Evolutionary conservation across 2,888 invertebrate species (phyloP), one percentile per base, ranked within the genome.

Genomic region (Eupeodes luniger): DNA sequence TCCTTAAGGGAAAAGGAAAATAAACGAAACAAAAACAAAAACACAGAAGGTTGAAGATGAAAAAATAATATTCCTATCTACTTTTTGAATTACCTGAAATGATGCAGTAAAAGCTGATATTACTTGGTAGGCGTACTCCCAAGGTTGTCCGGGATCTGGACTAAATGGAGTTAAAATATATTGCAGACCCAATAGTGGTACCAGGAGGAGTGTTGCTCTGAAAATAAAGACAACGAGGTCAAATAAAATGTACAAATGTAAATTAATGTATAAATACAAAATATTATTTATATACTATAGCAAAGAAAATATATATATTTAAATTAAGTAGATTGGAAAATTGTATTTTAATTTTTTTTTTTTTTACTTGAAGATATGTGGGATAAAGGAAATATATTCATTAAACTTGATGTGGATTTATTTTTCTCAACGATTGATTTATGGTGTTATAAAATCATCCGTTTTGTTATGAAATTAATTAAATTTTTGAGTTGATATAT

Each of bases 171-270:
- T 97, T 89, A 98, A 95, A 91, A 98, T 95, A 93, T 97, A 98
- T 94, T 98, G 98, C 76, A 98, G 95, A 1, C 98, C 99, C 84
- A 99, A 94, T 90, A 99, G 95, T 44, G 99, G 99, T 83, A 98
- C 97, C 92, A 99, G 95, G 90, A 99, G 95, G 91, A 98, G 94
- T 0, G 98, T 98, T 72, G 98, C 99, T 91, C 97, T 96, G 91
- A 61, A 93, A 44, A 70, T 14, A n/a, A 40, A 11, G n/a, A 36
- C 27, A 27, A 2, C 40, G 40, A 59, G 7, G 14, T 59, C 3
- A 14, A 6, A 27, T 27, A 27, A 27, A 27, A 27, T 27, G 27
- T 27, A 57, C 11, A 12, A n/a, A 40, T 40, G 40, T 40, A 40
- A 40, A 40, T 40, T 7, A 5, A 27, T 57, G 27, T 6, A 12